Evolutionary conservation across 2,113 vertebrate genomes (phyloP), one percentile per base, ranked within the genome.

Genomic region (Oryzias javanicus): DNA sequence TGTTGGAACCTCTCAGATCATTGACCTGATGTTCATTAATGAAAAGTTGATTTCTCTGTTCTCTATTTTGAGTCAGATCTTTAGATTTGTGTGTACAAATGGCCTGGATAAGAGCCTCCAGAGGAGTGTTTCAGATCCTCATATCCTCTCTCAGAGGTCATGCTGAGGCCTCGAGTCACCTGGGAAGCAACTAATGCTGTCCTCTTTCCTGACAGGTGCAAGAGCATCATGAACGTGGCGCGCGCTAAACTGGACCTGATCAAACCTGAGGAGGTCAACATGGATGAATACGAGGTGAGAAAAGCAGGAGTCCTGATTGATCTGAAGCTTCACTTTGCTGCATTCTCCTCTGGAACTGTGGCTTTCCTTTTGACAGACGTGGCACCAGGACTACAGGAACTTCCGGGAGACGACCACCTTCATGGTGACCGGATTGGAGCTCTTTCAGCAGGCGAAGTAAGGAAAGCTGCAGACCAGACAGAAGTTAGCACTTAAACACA

Each of bases 181-280:
- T 25, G 13, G 68, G 60, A 54, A 82, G 81, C 70, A 70, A 64
- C 70, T 83, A 54, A 24, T 66, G 44, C 14, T 84, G 80, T 81
- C 58, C 62, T 55, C 58, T 61, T 73, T 19, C 60, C 63, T 25
- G 16, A 93, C 70, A 99, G 96, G 89, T 98, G 95, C 84, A 94
- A 94, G 83, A 97, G 94, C 82, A 94, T 98, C 79, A 98, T 98
- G 96, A 95, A 94, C 80, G 95, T 98, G 86, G 97, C 97, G 47
- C 95, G 94, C 87, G 92, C 92, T 74, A 99, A 98, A 87, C 93
- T 99, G 84, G 94, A 96, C 88, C 93, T 98, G 80, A 95, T 99
- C 88, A 97, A 94, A 75, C 95, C 96, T 0, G 94, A 98, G 72
- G 96, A 98, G 90, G 92, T 98, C 64, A 97, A 96, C 86, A 91